phyloP scores from a whole-genome alignment of 2,113 vertebrate species.

The Tachuris rubrigastra region DNA sequence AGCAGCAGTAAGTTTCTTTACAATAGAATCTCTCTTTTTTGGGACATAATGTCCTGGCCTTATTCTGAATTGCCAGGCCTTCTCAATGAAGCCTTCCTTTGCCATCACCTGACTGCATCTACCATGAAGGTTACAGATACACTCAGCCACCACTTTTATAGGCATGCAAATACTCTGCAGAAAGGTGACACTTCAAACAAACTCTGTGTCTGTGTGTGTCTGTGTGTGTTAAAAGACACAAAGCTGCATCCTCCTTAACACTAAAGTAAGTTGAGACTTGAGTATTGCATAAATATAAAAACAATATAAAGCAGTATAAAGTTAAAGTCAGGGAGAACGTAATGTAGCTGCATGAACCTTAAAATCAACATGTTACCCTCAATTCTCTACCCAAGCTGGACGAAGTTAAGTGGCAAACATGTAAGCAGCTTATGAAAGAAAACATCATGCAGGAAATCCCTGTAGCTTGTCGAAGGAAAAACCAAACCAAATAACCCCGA shows the following conservation, averaged over 20 bases:
- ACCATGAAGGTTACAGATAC: not conserved
- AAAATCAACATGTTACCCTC: not conserved
- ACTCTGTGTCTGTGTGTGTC: not conserved
- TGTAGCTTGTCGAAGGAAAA: not conserved
- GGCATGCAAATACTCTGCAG: not conserved
- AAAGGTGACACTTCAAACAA: not conserved
- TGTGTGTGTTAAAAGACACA: not conserved
- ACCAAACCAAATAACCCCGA: not conserved
- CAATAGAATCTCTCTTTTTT: not conserved
- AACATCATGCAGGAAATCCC: not conserved
- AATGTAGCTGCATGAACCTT: slow-evolving; percentile 33
- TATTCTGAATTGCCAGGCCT: not conserved
- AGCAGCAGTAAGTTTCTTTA: not conserved
- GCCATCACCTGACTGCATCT: not conserved
- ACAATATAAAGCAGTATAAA: not conserved
- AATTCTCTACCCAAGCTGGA: not conserved
- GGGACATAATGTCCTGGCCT: not conserved
- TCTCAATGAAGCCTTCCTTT: not conserved
- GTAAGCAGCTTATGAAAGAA: not conserved
- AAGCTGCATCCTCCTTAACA: slow-evolving; percentile 22
- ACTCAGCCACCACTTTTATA: not conserved
- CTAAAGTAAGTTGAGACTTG: slow-evolving; percentile 39
- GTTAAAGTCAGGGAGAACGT: not conserved
- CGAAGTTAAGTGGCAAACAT: not conserved
- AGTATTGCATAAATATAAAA: slow-evolving; percentile 21